Percentiles rank a stretch among this genome's conserved stretches.
These are phyloP conservation scores for Ptilodon capucinus DNA, from an alignment of 2,888 invertebrate genomes.

Conservation along the genomic window DNA sequence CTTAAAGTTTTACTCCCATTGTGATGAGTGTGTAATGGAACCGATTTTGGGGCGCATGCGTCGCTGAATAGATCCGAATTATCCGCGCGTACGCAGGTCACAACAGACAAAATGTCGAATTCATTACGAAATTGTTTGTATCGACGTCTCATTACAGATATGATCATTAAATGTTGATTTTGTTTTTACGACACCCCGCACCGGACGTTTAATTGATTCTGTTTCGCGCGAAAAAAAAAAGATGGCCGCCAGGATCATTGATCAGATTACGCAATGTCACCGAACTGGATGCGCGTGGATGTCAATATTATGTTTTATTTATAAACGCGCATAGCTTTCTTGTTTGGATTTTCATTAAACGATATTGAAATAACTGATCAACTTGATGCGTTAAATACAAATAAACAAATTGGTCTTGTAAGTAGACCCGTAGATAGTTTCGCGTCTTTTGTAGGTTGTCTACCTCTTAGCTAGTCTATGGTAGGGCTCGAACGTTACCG, in stretches of 20 bases:
- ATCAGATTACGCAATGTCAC: slow-evolving; percentile 78
- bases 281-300: slow-evolving; percentile 71
- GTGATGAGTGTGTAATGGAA: slow-evolving; percentile 61
- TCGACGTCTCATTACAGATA: slow-evolving; percentile 45
- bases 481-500: background rate
- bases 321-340: slow-evolving; percentile 43
- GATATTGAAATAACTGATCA: slow-evolving; percentile 22
- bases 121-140: slow-evolving; percentile 27
- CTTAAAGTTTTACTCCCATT: slow-evolving; percentile 69
- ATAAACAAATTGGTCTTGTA: no score
- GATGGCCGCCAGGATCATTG: slow-evolving; percentile 70
- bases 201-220: slow-evolving; percentile 73
- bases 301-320: slow-evolving; percentile 70
- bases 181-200: slow-evolving; percentile 53
- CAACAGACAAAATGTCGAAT: slow-evolving; percentile 22
- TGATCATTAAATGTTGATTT: slow-evolving; percentile 45
- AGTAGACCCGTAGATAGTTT: no score
- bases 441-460: no score
- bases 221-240: slow-evolving; percentile 53
- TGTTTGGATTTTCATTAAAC: slow-evolving; percentile 32
- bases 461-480: background rate
- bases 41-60: slow-evolving; percentile 22
- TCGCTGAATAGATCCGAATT: slow-evolving; percentile 11
- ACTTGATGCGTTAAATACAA: slow-evolving; percentile 20
- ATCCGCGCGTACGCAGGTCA: slow-evolving; percentile 12